Conservation (phyloP, 1,140 invertebrate genomes). For the Olivierus martensii region DNA sequence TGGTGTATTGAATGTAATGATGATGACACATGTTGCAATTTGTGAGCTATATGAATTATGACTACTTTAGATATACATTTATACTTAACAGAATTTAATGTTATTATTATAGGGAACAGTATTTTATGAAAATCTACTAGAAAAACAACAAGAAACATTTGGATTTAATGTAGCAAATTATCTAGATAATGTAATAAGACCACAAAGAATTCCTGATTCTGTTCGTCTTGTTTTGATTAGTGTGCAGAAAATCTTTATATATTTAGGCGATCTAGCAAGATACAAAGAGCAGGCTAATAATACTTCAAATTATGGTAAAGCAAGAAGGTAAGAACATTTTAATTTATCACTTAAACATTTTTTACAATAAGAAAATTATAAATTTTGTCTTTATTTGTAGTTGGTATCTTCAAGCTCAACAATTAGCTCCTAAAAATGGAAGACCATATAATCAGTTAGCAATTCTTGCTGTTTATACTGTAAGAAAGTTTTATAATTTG, state of each 20-base stretch:
- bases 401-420: slow-evolving; percentile 84
- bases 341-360: neutral
- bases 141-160: slow-evolving; percentile 54
- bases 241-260: slow-evolving; percentile 73
- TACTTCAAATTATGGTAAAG: slow-evolving; percentile 68
- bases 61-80: too few relatives aligned
- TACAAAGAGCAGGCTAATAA: slow-evolving; percentile 69
- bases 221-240: slow-evolving; percentile 62
- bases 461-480: slow-evolving; percentile 74
- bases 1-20: too few relatives aligned
- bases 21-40: too few relatives aligned
- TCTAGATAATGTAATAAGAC: slow-evolving; percentile 7
- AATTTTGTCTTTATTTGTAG: slow-evolving; percentile 31
- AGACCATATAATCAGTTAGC: slow-evolving; percentile 88
- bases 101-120: slow-evolving; percentile 44
- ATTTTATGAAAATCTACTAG: slow-evolving; percentile 62
- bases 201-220: slow-evolving; percentile 42
- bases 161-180: slow-evolving; percentile 48
- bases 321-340: slow-evolving; percentile 37
- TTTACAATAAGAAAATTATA: neutral
- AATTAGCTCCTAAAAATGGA: slow-evolving; percentile 87
- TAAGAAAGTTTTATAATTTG: slow-evolving; percentile 37
- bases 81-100: too few relatives aligned
- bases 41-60: too few relatives aligned
- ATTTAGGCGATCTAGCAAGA: slow-evolving; percentile 75